Evolutionary conservation across 2,113 vertebrate genomes (phyloP).

Genomic region (Tiliqua scincoides): DNA sequence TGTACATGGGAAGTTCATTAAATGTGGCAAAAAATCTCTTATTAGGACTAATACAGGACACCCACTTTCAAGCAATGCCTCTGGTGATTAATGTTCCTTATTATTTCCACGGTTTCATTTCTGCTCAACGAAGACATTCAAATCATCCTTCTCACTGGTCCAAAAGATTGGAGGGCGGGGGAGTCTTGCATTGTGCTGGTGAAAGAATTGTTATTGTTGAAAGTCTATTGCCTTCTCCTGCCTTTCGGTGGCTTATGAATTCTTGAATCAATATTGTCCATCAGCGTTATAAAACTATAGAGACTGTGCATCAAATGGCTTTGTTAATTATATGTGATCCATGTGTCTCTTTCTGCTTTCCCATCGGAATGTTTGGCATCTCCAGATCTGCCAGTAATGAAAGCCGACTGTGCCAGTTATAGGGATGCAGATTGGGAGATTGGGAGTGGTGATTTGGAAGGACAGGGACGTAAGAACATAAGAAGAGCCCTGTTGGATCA

Average conservation of each 20-base stretch:
- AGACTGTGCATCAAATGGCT: conserved; percentile 11
- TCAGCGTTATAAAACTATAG: neutral
- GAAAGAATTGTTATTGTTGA: neutral
- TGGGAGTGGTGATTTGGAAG: neutral
- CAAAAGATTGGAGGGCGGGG: conserved; percentile 3
- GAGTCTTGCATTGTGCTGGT: neutral
- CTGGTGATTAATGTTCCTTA: conserved; percentile 51
- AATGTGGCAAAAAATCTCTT: conserved; percentile 42
- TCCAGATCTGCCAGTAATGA: neutral
- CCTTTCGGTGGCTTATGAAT: conserved; percentile 4
- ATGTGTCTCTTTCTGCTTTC: neutral
- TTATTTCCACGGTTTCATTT: conserved; percentile 48
- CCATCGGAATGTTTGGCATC: neutral
- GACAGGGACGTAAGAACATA: too few relatives aligned
- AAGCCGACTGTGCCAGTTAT: neutral
- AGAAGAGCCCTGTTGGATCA: too few relatives aligned
- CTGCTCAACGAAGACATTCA: conserved; percentile 36
- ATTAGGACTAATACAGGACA: conserved; percentile 39
- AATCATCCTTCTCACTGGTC: conserved; percentile 36
- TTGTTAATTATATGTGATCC: conserved; percentile 19
- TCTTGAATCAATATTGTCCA: neutral
- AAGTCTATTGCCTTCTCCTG: neutral
- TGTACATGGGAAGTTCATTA: conserved; percentile 43
- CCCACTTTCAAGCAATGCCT: conserved; percentile 37
- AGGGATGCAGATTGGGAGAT: neutral